Conservation (phyloP, 1,140 invertebrate genomes). For the Drosophila nigrodunni region DNA sequence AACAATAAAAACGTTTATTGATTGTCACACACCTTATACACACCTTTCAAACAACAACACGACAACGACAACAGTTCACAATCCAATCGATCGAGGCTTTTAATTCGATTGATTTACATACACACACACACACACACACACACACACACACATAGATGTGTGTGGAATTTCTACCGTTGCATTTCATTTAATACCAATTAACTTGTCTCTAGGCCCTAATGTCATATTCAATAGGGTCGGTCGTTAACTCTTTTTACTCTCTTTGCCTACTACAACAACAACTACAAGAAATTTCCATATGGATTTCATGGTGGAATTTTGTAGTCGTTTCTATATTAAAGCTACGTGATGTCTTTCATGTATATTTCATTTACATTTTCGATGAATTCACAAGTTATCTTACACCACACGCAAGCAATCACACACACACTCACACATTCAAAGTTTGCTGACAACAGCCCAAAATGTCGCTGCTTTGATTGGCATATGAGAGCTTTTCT, state of each 20-base stretch:
- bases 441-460: conserved; percentile 38
- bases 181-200: conserved; percentile 40
- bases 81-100: conserved; percentile 3
- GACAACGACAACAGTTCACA: background rate
- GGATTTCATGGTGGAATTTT: conserved; percentile 43
- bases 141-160: background rate
- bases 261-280: conserved; percentile 24
- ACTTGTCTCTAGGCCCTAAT: conserved; percentile 15
- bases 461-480: conserved; percentile 34
- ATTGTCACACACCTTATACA: conserved; percentile 12
- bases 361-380: conserved; percentile 68
- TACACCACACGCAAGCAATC: background rate
- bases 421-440: conserved; percentile 25
- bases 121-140: background rate
- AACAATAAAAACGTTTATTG: conserved; percentile 7
- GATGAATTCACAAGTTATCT: conserved; percentile 39
- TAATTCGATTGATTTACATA: conserved; percentile 25
- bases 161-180: conserved; percentile 21
- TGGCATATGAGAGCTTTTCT: conserved; percentile 50
- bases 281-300: conserved; percentile 13
- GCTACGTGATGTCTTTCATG: conserved; percentile 70
- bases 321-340: conserved; percentile 51
- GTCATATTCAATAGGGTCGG: conserved; percentile 25
- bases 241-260: conserved; percentile 39
- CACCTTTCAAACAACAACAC: background rate